Evolutionary conservation across 2,113 vertebrate genomes (phyloP).

Genomic region (Grammomys dolichurus): DNA sequence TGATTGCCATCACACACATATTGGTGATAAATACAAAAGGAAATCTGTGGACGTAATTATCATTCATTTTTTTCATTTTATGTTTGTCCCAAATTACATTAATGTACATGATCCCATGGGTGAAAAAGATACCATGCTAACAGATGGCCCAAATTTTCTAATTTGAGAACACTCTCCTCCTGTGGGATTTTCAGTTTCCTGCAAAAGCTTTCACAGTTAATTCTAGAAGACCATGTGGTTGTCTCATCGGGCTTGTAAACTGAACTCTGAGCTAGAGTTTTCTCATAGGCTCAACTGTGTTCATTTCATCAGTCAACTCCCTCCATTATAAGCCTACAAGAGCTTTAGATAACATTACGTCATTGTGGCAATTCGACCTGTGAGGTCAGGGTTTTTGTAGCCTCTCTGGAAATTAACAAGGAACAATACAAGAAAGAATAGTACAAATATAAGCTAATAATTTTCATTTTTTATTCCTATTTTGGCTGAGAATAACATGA

Average conservation of each 20-base stretch:
- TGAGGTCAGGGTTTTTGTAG: not conserved
- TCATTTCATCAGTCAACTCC: not conserved
- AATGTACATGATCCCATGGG: not conserved
- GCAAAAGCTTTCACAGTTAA: not conserved
- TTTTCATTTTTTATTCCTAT: not conserved
- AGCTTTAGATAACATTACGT: not conserved
- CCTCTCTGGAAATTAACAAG: slow-evolving; percentile 19
- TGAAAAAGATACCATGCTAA: slow-evolving; percentile 7
- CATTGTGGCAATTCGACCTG: not conserved
- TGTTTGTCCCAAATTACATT: slow-evolving; percentile 10
- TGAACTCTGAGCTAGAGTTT: not conserved
- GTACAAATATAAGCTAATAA: not conserved
- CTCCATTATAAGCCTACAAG: not conserved
- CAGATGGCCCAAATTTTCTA: slow-evolving; percentile 26
- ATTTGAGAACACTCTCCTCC: not conserved
- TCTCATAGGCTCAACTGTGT: not conserved
- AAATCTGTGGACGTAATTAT: slow-evolving; percentile 25
- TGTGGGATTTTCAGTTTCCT: slow-evolving; percentile 5
- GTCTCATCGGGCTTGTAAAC: not conserved
- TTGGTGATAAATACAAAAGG: not conserved
- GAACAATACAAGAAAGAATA: not conserved
- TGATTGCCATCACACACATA: not conserved
- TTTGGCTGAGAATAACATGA: not conserved
- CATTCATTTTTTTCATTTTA: slow-evolving; percentile 27
- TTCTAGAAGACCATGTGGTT: not conserved